Percentiles rank a stretch among this genome's conserved stretches.
Conservation (phyloP, 2,797 vertebrate species). For the Liasis olivaceus region DNA sequence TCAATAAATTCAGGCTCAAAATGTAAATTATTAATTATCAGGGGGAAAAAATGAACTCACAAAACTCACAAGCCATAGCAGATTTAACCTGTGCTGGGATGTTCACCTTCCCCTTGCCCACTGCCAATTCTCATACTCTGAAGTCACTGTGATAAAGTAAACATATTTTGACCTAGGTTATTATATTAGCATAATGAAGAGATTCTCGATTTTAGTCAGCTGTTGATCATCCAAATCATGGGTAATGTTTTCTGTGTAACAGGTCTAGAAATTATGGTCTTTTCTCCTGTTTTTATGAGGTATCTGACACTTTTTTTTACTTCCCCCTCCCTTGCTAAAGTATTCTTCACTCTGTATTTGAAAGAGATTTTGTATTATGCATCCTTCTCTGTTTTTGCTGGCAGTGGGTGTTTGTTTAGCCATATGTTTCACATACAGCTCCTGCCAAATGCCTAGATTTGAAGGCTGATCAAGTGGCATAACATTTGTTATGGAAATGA, state of each 20-base stretch:
- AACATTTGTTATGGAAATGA: slow-evolving; percentile 69
- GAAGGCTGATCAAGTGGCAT: slow-evolving; percentile 65
- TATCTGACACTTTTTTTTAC: slow-evolving; percentile 32
- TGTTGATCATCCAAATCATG: slow-evolving; percentile 48
- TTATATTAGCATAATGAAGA: neutral
- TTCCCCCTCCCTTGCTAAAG: slow-evolving; percentile 38
- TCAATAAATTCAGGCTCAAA: neutral
- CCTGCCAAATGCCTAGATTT: slow-evolving; percentile 66
- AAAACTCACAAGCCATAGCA: neutral
- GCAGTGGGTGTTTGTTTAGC: slow-evolving; percentile 59
- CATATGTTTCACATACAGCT: slow-evolving; percentile 63
- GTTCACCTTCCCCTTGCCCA: neutral
- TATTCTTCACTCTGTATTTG: slow-evolving; percentile 38
- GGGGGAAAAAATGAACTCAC: neutral
- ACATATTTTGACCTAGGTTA: slow-evolving; percentile 36
- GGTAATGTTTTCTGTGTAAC: slow-evolving; percentile 41
- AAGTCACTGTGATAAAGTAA: neutral
- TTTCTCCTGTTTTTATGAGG: slow-evolving; percentile 54
- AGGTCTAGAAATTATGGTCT: slow-evolving; percentile 40
- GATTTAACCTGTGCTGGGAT: neutral
- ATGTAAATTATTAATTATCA: neutral
- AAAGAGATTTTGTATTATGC: slow-evolving; percentile 42
- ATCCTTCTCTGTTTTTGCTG: slow-evolving; percentile 70
- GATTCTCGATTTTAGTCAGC: slow-evolving; percentile 12
- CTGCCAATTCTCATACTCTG: neutral